Percentiles rank a stretch among this genome's conserved stretches.
Conservation (phyloP, 2,797 vertebrate genomes). For the Echiichthys vipera region DNA sequence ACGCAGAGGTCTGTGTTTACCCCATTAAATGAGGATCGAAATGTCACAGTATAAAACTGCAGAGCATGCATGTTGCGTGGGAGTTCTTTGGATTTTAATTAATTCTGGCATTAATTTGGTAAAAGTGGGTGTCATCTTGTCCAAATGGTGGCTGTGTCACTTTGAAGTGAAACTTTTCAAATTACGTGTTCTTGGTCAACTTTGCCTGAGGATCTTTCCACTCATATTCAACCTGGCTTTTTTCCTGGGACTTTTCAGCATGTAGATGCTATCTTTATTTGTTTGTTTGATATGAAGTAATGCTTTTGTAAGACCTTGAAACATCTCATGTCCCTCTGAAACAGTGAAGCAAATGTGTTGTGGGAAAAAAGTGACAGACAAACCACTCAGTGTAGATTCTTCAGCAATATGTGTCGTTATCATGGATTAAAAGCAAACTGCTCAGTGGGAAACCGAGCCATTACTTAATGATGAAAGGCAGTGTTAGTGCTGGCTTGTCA, state of each 20-base stretch:
- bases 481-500: constrained; percentile 28
- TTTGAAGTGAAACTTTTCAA: constrained; percentile 6
- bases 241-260: not conserved
- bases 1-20: constrained; percentile 29
- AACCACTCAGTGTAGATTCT: constrained; percentile 27
- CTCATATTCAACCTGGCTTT: not conserved
- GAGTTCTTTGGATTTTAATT: constrained; percentile 49
- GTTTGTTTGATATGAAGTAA: not conserved
- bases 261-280: not conserved
- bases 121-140: constrained; percentile 34
- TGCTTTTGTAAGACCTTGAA: not conserved
- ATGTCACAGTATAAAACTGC: constrained; percentile 48
- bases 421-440: constrained; percentile 68
- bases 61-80: constrained; percentile 36
- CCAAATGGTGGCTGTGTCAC: constrained; percentile 13
- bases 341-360: not conserved
- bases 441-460: constrained; percentile 39
- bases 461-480: constrained; percentile 70
- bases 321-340: not conserved
- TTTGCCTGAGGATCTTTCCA: not conserved
- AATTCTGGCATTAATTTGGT: constrained; percentile 23
- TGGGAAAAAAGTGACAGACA: constrained; percentile 6
- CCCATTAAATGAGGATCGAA: constrained; percentile 39
- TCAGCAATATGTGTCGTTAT: constrained; percentile 51
- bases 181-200: not conserved